Evolutionary conservation across 64 coral and sea anemone genomes (phyloP), one percentile per base, ranked within the genome.

Genomic region (Anthopleura sola): DNA sequence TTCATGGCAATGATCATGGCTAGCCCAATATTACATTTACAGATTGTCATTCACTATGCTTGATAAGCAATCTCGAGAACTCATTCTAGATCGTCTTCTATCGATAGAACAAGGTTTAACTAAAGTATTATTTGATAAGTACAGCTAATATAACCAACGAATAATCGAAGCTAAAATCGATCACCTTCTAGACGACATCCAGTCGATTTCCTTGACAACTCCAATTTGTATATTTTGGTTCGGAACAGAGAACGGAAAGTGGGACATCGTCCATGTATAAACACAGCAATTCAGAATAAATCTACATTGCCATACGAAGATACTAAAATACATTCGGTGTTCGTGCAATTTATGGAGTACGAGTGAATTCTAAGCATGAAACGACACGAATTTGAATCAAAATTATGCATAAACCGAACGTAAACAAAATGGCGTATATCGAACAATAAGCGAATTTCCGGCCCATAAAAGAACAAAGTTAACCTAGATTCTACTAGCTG

Each of bases 391-490:
- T 71, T 17, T 28, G 66, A 71, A 11, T 34, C 33, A 31, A 10
- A 71, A 71, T 71, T 71, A 71, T 71, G 66, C 66, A 71, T 32
- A 37, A 21, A 79, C 3, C 76, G 76, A 79, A 79, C 76, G 76
- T 79, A 79, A 79, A 79, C 76, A 79, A 46, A 33, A 79, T 79
- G 76, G 76, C 76, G 76, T 79, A 79, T 79, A 33, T 9, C 34
- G 76, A 79, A 79, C 39, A 79, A 79, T 79, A 79, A 48, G 9
- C 17, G 76, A 79, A 48, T 79, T 79, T 79, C 76, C 76, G 76
- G 76, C 76, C 76, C 76, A 79, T 79, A 18, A 79, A 23, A 79
- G 76, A 88, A 83, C 39, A 53, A 13, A 44, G 46, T 82, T 60
- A 71, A 82, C 81, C 57, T 58, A 24, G 29, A 71, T 36, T 71